Evolutionary conservation across 2,113 vertebrate species (phyloP), one percentile per base, ranked within the genome.

Genomic region (Sterrhoptilus dennistouni): DNA sequence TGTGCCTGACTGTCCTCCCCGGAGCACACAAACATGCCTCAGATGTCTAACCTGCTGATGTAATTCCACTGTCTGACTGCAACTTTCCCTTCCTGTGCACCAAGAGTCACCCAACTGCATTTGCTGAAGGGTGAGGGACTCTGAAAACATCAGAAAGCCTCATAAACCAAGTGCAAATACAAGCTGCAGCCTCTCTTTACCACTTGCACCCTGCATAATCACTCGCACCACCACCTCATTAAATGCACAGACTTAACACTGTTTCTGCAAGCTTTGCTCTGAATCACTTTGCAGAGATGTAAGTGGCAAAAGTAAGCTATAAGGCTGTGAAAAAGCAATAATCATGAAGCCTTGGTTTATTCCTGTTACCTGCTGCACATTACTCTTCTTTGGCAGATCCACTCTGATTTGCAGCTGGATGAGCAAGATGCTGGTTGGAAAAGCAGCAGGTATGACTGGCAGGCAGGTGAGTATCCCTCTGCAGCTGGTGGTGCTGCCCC

Each of bases 401-500:
- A 1, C 33, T 75, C 12, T 52, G 54, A 65, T 76, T 88, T 79
- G 69, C 22, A 49, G 57, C 25, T 16, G 36, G 22, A 15, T 53
- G 54, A 80, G 24, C 29, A 81, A 28, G 66, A 14, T 1, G 2
- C 27, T 1, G 3, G 10, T 1, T 63, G 44, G 56, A 87, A 78
- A 49, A 64, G 33, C 25, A 65, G 50, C 42, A 87, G 47, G 29
- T 28, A 14, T 19, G 61, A 38, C 22, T 45, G 68, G 31, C 19
- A 80, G 61, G 25, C 0, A 4, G 18, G 53, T 31, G 40, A 23
- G n/a, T 28, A 50, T 6, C 40, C 4, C 35, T 64, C 57, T n/a
- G n/a, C n/a, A 72, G 12, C 29, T 59, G 65, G 23, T 0, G 0
- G 14, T 19, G 7, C 56, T 61, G 23, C 4, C 14, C 5, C 11